Conservation (phyloP, 1,140 invertebrate species). For the Drosophila rufa region DNA sequence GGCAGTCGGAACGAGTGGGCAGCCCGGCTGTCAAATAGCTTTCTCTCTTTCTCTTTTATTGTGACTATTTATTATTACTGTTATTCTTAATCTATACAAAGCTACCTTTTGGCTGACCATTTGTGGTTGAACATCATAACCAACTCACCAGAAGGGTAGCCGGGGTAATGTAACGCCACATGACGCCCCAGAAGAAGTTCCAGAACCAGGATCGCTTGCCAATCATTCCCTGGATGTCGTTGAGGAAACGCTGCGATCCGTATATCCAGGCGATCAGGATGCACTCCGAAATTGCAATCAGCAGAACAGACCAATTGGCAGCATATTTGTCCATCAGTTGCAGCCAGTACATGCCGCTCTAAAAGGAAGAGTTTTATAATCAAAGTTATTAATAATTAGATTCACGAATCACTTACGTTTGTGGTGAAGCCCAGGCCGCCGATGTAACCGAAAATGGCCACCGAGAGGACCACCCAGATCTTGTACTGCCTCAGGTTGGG, state of each 20-base stretch:
- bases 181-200: conserved; percentile 92
- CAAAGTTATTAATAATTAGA: neutral
- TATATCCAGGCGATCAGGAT: conserved; percentile 93
- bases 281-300: conserved; percentile 93
- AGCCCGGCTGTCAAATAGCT: too few species aligned
- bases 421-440: conserved; percentile 92
- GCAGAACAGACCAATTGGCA: conserved; percentile 93
- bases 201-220: conserved; percentile 89
- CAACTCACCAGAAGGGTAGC: conserved; percentile 88
- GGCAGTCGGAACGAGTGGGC: too few species aligned
- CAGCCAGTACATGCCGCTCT: conserved; percentile 94
- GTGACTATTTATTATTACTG: too few species aligned
- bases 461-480: conserved; percentile 89
- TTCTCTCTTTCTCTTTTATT: too few species aligned
- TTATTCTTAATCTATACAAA: too few species aligned
- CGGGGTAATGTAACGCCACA: conserved; percentile 93
- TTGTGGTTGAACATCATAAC: too few species aligned
- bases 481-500: conserved; percentile 90
- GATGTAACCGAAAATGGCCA: conserved; percentile 90
- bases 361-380: neutral
- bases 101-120: too few species aligned
- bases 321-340: conserved; percentile 95
- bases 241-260: conserved; percentile 92
- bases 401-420: conserved; percentile 86
- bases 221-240: conserved; percentile 93